Conservation (phyloP, 1,140 invertebrate species). For the Drosophila ercepeae region DNA sequence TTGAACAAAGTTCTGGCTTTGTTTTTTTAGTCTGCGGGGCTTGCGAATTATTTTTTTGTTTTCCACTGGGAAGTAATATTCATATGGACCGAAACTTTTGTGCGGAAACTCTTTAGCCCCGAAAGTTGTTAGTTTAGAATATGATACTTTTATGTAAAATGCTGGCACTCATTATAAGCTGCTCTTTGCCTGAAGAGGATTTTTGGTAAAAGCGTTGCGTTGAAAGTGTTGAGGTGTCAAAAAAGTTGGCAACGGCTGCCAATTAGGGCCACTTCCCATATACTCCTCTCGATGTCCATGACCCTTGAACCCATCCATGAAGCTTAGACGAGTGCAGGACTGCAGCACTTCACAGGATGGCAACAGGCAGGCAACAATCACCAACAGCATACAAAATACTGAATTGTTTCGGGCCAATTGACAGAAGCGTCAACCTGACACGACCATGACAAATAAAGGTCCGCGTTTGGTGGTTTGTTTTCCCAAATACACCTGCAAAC, state of each 20-base stretch:
- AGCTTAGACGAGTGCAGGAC: conserved; percentile 7
- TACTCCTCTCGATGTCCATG: neutral
- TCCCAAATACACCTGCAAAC: conserved; percentile 15
- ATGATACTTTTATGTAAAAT: conserved; percentile 12
- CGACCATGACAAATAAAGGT: conserved; percentile 44
- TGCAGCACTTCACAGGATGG: neutral
- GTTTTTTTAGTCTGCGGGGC: conserved; percentile 26
- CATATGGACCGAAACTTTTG: conserved; percentile 13
- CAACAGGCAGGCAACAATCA: conserved; percentile 6
- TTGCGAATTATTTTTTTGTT: conserved; percentile 21
- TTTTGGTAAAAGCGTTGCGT: neutral
- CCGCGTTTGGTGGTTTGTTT: conserved; percentile 8
- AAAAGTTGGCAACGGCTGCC: conserved; percentile 4
- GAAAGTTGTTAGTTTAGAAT: conserved; percentile 17
- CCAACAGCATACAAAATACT: conserved; percentile 68
- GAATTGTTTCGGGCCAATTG: conserved; percentile 49
- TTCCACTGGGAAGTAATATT: conserved; percentile 28
- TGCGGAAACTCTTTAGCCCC: conserved; percentile 5
- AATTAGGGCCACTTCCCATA: conserved; percentile 17
- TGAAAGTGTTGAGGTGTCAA: conserved; percentile 13
- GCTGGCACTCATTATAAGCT: conserved; percentile 12
- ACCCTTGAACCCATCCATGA: neutral
- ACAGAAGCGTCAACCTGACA: conserved; percentile 46
- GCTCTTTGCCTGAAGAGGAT: neutral
- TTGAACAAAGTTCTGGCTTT: conserved; percentile 25